A percentile compares a stretch with the other conserved stretches of the same genome.
Conservation (phyloP, 2,888 invertebrate species). For the Tetragonula carbonaria region DNA sequence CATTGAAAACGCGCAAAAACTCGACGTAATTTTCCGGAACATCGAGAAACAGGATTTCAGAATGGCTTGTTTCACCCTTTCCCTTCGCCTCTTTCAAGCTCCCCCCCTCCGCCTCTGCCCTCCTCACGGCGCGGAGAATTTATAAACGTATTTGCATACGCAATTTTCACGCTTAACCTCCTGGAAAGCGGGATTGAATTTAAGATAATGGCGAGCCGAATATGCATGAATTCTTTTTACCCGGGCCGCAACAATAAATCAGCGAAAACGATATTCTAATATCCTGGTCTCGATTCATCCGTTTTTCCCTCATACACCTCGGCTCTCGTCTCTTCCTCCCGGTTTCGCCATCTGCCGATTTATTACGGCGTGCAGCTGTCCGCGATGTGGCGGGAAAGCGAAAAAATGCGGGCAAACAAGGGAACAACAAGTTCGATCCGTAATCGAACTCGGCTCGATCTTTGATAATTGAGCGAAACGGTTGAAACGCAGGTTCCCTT, state of each 20-base stretch:
- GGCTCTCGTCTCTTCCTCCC: not conserved
- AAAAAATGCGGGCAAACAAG: not conserved
- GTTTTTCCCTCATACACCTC: not conserved
- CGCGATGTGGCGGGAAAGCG: no score
- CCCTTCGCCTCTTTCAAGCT: slow-evolving; percentile 15
- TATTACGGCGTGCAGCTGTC: slow-evolving; percentile 11
- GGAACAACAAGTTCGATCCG: not conserved
- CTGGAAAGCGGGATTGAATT: slow-evolving; percentile 77
- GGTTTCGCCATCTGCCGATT: not conserved
- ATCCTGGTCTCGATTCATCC: slow-evolving; percentile 60
- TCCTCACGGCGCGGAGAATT: slow-evolving; percentile 57
- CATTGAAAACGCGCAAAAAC: slow-evolving; percentile 43
- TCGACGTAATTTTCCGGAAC: slow-evolving; percentile 76
- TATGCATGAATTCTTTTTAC: slow-evolving; percentile 73
- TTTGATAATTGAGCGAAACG: not conserved
- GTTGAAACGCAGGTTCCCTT: not conserved
- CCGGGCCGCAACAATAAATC: slow-evolving; percentile 70
- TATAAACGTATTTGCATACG: slow-evolving; percentile 77
- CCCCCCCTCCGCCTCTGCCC: slow-evolving; percentile 3
- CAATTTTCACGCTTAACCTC: slow-evolving; percentile 79
- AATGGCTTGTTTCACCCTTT: slow-evolving; percentile 63
- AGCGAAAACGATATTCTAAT: slow-evolving; percentile 66
- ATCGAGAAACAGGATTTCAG: slow-evolving; percentile 69
- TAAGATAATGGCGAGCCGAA: slow-evolving; percentile 71
- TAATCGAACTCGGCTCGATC: not conserved